A percentile compares a stretch with the other conserved stretches of the same genome.
These are phyloP conservation scores for Hybos culiciformis DNA, from an alignment of 2,888 invertebrate genomes.

Conservation along the genomic window DNA sequence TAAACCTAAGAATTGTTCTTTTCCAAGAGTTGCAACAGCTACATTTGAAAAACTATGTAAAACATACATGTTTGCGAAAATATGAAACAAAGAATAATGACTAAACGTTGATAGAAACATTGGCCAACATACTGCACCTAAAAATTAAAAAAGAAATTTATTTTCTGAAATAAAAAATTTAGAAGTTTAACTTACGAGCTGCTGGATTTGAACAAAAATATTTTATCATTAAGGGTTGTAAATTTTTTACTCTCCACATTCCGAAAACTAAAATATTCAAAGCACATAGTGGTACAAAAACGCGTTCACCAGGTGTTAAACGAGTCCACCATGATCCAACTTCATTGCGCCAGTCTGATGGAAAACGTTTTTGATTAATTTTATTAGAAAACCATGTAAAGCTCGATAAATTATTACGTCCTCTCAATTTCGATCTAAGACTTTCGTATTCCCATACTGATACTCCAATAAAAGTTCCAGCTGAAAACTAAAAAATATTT, in stretches of 20 bases:
- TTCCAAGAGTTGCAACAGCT: conserved; percentile 62
- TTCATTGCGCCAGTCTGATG: conserved; percentile 20
- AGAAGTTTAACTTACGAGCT: conserved; percentile 43
- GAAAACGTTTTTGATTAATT: conserved; percentile 19
- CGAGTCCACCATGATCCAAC: conserved; percentile 48
- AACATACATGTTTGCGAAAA: conserved; percentile 93
- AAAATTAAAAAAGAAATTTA: conserved; percentile 17
- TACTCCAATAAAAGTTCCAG: conserved; percentile 57
- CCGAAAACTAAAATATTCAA: conserved; percentile 66
- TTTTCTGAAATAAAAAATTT: too few species aligned
- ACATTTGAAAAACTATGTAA: conserved; percentile 59
- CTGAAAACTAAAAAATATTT: conserved; percentile 39
- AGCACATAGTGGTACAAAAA: conserved; percentile 67
- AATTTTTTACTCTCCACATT: conserved; percentile 62
- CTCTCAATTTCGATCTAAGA: conserved; percentile 9
- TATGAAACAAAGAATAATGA: conserved; percentile 74
- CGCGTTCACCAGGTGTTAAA: conserved; percentile 56
- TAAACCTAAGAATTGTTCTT: conserved; percentile 82
- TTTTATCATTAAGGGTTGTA: conserved; percentile 60
- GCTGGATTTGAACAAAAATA: conserved; percentile 78
- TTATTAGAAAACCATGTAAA: conserved; percentile 38
- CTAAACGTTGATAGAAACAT: conserved; percentile 93
- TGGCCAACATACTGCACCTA: conserved; percentile 65
- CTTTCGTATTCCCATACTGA: conserved; percentile 83
- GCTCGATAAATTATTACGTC: conserved; percentile 25